These are phyloP conservation scores for Hipparchia semele DNA, from an alignment of 2,888 invertebrate species.

Conservation along the genomic window DNA sequence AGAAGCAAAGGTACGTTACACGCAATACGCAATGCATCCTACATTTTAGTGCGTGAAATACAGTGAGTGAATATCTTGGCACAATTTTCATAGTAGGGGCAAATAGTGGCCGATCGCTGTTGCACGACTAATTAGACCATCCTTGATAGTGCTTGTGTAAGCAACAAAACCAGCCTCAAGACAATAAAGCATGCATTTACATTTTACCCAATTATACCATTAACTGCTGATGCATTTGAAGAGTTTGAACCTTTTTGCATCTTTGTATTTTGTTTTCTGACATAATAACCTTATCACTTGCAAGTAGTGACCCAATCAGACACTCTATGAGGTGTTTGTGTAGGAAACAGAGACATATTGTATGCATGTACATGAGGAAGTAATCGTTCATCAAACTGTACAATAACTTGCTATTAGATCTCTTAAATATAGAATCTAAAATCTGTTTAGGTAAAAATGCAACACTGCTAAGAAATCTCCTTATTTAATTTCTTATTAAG, in stretches of 20 bases:
- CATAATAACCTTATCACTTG: too few relatives aligned
- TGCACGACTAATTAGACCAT: constrained; percentile 65
- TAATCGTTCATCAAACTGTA: too few relatives aligned
- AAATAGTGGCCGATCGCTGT: constrained; percentile 57
- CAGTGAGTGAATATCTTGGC: constrained; percentile 48
- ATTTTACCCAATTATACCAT: neutral
- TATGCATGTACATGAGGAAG: too few relatives aligned
- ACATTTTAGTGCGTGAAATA: constrained; percentile 40
- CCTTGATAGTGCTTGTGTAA: constrained; percentile 51
- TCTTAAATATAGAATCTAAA: too few relatives aligned
- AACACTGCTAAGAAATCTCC: neutral
- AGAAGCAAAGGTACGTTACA: constrained; percentile 1
- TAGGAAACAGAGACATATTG: too few relatives aligned
- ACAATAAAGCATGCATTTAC: constrained; percentile 23
- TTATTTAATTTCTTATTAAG: neutral
- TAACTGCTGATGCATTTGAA: constrained; percentile 1
- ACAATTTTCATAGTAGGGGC: constrained; percentile 48
- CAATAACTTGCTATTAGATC: too few relatives aligned
- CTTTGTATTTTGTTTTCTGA: too few relatives aligned
- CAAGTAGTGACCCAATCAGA: too few relatives aligned
- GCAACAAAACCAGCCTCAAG: constrained; percentile 37
- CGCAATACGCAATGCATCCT: constrained; percentile 28
- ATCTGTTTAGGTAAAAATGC: too few relatives aligned
- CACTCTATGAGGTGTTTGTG: too few relatives aligned
- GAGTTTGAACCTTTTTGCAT: too few relatives aligned